A percentile compares a stretch with the other conserved stretches of the same genome.
phyloP scores from a whole-genome alignment of 2,797 vertebrate species.

The Argentina silus region DNA sequence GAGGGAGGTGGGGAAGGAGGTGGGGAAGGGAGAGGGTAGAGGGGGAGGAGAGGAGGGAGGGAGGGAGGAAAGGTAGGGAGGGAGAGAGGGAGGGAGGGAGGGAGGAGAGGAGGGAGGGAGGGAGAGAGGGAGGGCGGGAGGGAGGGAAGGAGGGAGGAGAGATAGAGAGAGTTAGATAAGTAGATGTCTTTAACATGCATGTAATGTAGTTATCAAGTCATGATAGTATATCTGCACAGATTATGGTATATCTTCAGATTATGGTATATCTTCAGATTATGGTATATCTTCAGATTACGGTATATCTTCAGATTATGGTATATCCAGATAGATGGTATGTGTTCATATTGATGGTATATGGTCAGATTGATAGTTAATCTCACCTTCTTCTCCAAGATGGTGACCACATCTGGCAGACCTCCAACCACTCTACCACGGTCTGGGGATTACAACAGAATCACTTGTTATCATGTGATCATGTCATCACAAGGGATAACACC shows the following conservation, averaged over 20 bases:
- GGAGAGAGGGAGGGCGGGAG: too few species aligned
- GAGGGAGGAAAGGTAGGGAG: too few species aligned
- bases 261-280: too few species aligned
- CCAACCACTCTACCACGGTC: constrained; percentile 96
- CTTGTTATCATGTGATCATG: not conserved
- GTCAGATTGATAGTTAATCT: constrained; percentile 26
- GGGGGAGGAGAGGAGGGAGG: too few species aligned
- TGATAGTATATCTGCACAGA: not conserved
- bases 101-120: too few species aligned
- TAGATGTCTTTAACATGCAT: not conserved
- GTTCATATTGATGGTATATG: too few species aligned
- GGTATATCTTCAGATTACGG: too few species aligned
- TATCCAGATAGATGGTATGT: too few species aligned
- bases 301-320: too few species aligned
- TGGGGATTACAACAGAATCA: constrained; percentile 50
- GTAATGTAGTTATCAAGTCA: not conserved
- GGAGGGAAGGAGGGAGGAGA: not conserved
- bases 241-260: not conserved
- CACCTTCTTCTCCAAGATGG: constrained; percentile 98
- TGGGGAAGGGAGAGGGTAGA: too few species aligned
- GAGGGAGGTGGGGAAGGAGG: not conserved
- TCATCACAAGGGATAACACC: not conserved
- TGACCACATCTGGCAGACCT: constrained; percentile 94
- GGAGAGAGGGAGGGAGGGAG: too few species aligned
- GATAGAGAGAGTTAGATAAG: not conserved